phyloP scores from a whole-genome alignment of 2,888 invertebrate genomes.

The Pristionchus arcanus region DNA sequence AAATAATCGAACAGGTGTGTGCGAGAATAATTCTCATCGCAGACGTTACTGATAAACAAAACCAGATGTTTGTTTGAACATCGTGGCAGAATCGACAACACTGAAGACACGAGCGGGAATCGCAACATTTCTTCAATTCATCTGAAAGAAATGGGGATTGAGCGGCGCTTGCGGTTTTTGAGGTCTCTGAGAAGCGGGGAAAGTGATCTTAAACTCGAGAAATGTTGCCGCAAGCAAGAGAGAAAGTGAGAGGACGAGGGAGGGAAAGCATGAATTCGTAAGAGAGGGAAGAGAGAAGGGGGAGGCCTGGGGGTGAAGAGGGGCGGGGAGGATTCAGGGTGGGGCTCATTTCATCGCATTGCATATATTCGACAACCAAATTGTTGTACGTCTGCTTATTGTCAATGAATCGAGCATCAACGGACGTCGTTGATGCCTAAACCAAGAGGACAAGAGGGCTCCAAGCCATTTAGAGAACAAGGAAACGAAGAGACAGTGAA shows the following conservation, averaged over 20 bases:
- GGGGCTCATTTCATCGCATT: too few relatives aligned
- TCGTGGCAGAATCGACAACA: not conserved
- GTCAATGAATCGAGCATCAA: too few relatives aligned
- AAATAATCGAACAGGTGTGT: not conserved
- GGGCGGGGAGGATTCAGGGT: not conserved
- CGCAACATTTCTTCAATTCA: not conserved
- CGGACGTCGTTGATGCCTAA: too few relatives aligned
- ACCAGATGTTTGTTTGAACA: not conserved
- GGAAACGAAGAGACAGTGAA: not conserved
- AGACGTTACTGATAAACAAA: not conserved
- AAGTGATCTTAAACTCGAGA: slow-evolving; percentile 43
- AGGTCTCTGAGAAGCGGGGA: not conserved
- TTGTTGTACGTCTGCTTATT: too few relatives aligned
- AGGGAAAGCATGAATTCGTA: slow-evolving; percentile 39
- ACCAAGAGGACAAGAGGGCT: too few relatives aligned
- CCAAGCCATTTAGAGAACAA: too few relatives aligned
- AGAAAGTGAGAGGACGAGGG: slow-evolving; percentile 11
- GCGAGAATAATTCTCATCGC: not conserved
- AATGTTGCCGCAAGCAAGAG: not conserved
- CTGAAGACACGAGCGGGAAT: not conserved
- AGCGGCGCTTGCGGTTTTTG: not conserved
- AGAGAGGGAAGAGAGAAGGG: not conserved
- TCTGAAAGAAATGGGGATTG: not conserved
- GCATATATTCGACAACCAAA: too few relatives aligned
- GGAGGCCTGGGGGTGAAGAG: not conserved